A percentile compares a stretch with the other conserved stretches of the same genome.
Evolutionary conservation across 1,140 invertebrate species (phyloP).

Genomic region (Drosophila watanabei): DNA sequence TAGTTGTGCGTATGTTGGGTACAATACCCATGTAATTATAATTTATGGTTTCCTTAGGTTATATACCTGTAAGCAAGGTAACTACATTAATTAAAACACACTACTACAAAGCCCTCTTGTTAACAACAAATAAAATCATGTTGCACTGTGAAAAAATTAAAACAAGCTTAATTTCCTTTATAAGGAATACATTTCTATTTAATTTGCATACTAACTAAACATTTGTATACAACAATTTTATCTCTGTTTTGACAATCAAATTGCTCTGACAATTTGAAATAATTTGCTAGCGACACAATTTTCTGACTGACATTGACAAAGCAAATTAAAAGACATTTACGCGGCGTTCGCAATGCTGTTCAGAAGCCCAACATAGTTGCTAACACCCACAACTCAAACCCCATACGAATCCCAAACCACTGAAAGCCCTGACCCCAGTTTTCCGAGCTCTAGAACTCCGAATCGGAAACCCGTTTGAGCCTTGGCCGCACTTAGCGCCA

Average conservation of each 20-base stretch:
- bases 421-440: constrained; percentile 22
- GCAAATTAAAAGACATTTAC: constrained; percentile 55
- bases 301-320: constrained; percentile 44
- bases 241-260: constrained; percentile 9
- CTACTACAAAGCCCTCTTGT: neutral
- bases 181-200: neutral
- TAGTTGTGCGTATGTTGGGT: constrained; percentile 14
- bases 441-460: constrained; percentile 27
- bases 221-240: neutral
- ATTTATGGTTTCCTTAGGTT: constrained; percentile 3
- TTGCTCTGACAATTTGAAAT: constrained; percentile 52
- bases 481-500: constrained; percentile 33
- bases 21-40: constrained; percentile 10
- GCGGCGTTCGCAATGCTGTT: constrained; percentile 27
- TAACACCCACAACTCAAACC: constrained; percentile 7
- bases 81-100: neutral
- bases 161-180: neutral
- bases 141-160: neutral
- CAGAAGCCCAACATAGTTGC: neutral
- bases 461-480: constrained; percentile 53
- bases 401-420: constrained; percentile 17
- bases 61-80: neutral
- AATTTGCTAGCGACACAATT: constrained; percentile 56
- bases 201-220: neutral
- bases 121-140: neutral